Conservation (phyloP, 1,140 invertebrate genomes). For the fruit fly (Drosophila melanogaster) region DNA sequence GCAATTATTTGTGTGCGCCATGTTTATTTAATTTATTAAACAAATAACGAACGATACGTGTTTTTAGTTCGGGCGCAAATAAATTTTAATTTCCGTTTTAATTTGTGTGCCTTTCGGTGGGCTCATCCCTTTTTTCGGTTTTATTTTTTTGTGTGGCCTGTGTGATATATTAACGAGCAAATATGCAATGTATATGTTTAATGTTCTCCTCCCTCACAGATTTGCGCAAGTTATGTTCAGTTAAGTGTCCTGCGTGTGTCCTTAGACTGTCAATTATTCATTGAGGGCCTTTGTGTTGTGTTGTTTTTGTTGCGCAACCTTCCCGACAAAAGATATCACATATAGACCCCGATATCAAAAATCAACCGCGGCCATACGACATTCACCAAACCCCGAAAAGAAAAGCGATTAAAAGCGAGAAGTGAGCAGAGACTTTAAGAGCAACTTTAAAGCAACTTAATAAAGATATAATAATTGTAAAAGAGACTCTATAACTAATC, state of each 20-base stretch:
- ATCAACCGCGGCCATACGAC: slow-evolving; percentile 73
- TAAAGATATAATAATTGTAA: slow-evolving; percentile 7
- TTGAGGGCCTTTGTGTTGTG: slow-evolving; percentile 76
- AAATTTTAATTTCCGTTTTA: slow-evolving; percentile 46
- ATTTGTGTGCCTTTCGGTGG: slow-evolving; percentile 31
- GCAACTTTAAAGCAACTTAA: slow-evolving; percentile 24
- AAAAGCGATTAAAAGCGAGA: slow-evolving; percentile 13
- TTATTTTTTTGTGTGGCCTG: slow-evolving; percentile 42
- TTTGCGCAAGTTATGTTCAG: slow-evolving; percentile 84
- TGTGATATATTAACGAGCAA: slow-evolving; percentile 52
- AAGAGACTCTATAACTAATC: slow-evolving; percentile 42
- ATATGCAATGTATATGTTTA: slow-evolving; percentile 65
- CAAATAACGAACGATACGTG: slow-evolving; percentile 30
- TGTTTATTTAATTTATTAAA: slow-evolving; percentile 58
- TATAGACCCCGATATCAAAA: slow-evolving; percentile 37
- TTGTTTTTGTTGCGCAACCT: slow-evolving; percentile 73
- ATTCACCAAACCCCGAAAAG: slow-evolving; percentile 77
- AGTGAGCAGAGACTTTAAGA: slow-evolving; percentile 31
- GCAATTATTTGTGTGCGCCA: slow-evolving; percentile 59
- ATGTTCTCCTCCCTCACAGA: slow-evolving; percentile 65
- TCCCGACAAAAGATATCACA: slow-evolving; percentile 39
- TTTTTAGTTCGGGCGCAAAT: slow-evolving; percentile 45
- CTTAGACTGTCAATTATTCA: slow-evolving; percentile 83
- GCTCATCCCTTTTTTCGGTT: slow-evolving; percentile 11
- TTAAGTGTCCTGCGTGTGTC: slow-evolving; percentile 78